Conservation (phyloP, 2,888 invertebrate species). For the Rhopalosiphum nymphaeae region DNA sequence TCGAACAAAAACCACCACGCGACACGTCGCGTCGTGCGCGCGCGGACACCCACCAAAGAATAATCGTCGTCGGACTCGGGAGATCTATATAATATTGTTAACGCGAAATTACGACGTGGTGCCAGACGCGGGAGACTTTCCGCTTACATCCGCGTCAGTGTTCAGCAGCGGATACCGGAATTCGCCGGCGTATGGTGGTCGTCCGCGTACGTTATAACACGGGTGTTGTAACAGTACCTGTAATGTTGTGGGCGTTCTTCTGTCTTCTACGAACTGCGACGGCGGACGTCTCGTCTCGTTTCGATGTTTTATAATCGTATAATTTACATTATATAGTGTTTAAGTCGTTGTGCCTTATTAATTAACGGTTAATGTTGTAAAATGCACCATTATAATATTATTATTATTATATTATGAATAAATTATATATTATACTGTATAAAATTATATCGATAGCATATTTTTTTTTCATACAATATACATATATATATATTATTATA, state of each 20-base stretch:
- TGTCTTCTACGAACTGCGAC: not conserved
- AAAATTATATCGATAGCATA: slow-evolving; percentile 17
- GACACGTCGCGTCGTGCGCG: no score
- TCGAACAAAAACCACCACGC: not conserved
- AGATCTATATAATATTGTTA: no score
- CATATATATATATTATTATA: not conserved
- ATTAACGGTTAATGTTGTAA: slow-evolving; percentile 57
- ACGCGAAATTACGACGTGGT: no score
- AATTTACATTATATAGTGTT: slow-evolving; percentile 46
- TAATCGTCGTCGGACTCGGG: no score
- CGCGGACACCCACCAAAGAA: no score
- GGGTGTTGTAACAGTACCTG: no score
- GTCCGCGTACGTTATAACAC: no score
- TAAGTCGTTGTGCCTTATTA: slow-evolving; percentile 63
- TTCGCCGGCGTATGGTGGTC: no score
- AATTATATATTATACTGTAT: slow-evolving; percentile 32
- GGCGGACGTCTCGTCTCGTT: slow-evolving; percentile 9
- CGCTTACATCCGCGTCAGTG: no score
- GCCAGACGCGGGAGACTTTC: no score
- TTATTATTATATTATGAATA: not conserved
- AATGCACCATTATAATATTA: slow-evolving; percentile 41
- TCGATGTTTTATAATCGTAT: slow-evolving; percentile 24
- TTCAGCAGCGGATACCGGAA: no score
- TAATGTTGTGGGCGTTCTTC: not conserved
- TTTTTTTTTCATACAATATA: not conserved